Percentiles rank a stretch among this genome's conserved stretches.
Evolutionary conservation across 2,113 vertebrate genomes (phyloP).

Genomic region (Vombatus ursinus): DNA sequence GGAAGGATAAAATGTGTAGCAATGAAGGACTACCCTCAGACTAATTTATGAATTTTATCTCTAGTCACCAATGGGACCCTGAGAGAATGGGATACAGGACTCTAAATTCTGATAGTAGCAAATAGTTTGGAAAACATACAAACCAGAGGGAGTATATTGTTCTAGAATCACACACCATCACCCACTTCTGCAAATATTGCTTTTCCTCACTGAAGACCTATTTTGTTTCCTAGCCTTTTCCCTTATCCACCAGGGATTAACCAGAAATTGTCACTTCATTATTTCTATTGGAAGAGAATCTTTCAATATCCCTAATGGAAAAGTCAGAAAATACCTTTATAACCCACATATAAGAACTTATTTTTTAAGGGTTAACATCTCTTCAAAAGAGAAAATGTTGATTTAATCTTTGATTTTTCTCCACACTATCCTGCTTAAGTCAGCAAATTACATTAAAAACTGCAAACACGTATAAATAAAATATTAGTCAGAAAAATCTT

Average conservation of each 20-base stretch:
- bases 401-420: slow-evolving; percentile 20
- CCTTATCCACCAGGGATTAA: not conserved
- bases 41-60: not conserved
- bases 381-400: not conserved
- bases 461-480: slow-evolving; percentile 17
- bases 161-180: not conserved
- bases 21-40: not conserved
- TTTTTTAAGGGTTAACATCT: not conserved
- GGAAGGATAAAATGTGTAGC: not conserved
- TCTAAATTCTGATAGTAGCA: no score
- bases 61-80: not conserved
- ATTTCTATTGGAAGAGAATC: not conserved
- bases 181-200: not conserved
- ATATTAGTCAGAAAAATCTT: not conserved
- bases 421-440: slow-evolving; percentile 14
- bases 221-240: not conserved
- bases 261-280: not conserved
- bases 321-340: not conserved
- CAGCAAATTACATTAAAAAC: not conserved
- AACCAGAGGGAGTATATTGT: not conserved
- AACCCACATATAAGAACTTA: not conserved
- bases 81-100: not conserved
- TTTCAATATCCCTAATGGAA: not conserved
- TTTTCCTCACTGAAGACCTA: not conserved
- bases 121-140: not conserved